Evolutionary conservation across 1,140 invertebrate species (phyloP).

Genomic region (Ericerus pela): DNA sequence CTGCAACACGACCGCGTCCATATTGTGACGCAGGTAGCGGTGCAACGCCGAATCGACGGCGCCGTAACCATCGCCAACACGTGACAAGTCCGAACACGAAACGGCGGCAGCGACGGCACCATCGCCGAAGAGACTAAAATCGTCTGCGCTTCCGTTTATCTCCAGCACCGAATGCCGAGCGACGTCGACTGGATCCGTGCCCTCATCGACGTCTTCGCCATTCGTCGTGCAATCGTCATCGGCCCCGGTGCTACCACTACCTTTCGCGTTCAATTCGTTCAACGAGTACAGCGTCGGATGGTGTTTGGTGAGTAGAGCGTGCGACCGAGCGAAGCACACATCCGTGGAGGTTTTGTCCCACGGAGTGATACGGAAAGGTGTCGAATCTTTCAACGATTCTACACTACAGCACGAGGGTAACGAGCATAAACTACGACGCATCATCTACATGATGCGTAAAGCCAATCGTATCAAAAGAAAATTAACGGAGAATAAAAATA

Average conservation of each 20-base stretch:
- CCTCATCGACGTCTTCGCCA: neutral
- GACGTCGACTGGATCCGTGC: neutral
- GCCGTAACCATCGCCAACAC: too few relatives aligned
- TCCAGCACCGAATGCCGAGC: neutral
- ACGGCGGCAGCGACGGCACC: neutral
- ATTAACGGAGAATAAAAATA: too few relatives aligned
- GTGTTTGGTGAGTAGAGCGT: slow-evolving; percentile 40
- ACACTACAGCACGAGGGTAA: slow-evolving; percentile 33
- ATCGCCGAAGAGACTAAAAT: neutral
- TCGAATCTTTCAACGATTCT: slow-evolving; percentile 30
- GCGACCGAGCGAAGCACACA: slow-evolving; percentile 54
- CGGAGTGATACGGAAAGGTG: slow-evolving; percentile 40
- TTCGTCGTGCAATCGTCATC: slow-evolving; percentile 13
- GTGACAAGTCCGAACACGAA: too few relatives aligned
- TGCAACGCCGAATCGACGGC: neutral
- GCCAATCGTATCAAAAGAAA: too few relatives aligned
- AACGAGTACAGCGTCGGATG: slow-evolving; percentile 20
- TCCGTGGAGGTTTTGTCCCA: slow-evolving; percentile 58
- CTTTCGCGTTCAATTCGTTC: too few relatives aligned
- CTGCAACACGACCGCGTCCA: neutral
- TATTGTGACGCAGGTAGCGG: neutral
- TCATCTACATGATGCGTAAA: slow-evolving; percentile 30
- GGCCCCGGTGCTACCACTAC: too few relatives aligned
- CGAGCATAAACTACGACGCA: slow-evolving; percentile 40
- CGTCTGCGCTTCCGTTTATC: too few relatives aligned